Evolutionary conservation across 2,888 invertebrate genomes (phyloP), one percentile per base, ranked within the genome.

Genomic region (Parthenolecanium corni): DNA sequence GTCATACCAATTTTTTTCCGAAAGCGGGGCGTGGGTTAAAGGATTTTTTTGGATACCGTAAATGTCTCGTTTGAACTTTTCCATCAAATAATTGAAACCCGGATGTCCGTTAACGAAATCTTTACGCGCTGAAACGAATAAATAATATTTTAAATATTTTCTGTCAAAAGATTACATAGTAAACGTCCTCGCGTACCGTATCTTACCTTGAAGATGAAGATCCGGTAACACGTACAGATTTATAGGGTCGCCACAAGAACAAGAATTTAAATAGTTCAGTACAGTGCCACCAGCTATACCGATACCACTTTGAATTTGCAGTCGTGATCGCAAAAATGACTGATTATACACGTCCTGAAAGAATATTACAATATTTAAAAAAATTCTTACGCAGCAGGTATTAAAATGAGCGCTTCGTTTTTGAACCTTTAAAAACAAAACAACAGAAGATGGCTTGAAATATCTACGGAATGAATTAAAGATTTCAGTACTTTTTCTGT

Each of bases 1-100:
- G 18, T 65, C 69, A 69, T 71, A 79, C 90, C 90, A 90, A 69
- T 85, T 86, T 71, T 82, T 85, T 72, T 90, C 90, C 0, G 86
- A 84, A 16, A 89, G 75, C 65, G 82, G 79, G 6, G 84, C 80
- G 67, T 85, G 85, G 0, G 86, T 85, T 67, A 89, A 77, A 46
- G 82, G 80, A 70, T 81, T 82, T 66, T 84, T 78, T 52, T 82
- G 78, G 25, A 84, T 80, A 3, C 87, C 82, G 24, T 84, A 77
- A 40, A 89, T 76, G 75, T 86, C 84, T 70, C 81, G 81, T 44
- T 83, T 78, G 11, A 89, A 76, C 47, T 82, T 79, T 63, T 80
- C 76, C 0, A 87, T 78, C 47, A 89, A 73, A 61, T 82, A 78
- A 61, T 80, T 79, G 70, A 84, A 80, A 9, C 80, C 74, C 6